A percentile compares a stretch with the other conserved stretches of the same genome.
These are phyloP conservation scores for Oscheius sp. DNA, from an alignment of 1,140 invertebrate species.

Conservation along the genomic window DNA sequence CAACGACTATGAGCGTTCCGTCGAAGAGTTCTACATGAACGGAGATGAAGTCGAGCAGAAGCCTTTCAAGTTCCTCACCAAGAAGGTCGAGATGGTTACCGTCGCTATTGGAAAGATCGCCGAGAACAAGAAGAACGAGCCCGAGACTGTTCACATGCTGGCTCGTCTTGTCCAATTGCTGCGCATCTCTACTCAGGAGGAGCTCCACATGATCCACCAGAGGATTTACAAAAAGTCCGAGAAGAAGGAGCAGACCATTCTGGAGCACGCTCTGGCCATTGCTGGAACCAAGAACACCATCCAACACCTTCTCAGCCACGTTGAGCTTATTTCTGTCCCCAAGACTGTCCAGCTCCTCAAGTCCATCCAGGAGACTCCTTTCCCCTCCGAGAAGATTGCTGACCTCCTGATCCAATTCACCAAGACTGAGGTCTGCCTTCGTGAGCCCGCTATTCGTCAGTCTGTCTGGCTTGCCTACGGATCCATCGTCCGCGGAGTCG, in stretches of 20 bases:
- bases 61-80: conserved; percentile 26
- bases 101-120: conserved; percentile 21
- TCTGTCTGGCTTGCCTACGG: conserved; percentile 28
- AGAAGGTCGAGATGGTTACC: conserved; percentile 26
- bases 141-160: conserved; percentile 30
- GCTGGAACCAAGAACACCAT: conserved; percentile 41
- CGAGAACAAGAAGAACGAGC: conserved; percentile 20
- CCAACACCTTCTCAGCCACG: conserved; percentile 34
- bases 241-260: conserved; percentile 19
- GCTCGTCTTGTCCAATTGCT: conserved; percentile 37
- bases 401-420: conserved; percentile 8
- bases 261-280: conserved; percentile 37
- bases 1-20: conserved; percentile 1
- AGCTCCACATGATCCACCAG: conserved; percentile 36
- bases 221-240: conserved; percentile 28
- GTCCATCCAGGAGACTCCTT: conserved; percentile 17
- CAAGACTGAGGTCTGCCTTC: background rate
- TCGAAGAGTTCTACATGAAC: conserved; percentile 36
- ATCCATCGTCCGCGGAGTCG: conserved; percentile 31
- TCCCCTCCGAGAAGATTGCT: conserved; percentile 21
- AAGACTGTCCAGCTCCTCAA: conserved; percentile 38
- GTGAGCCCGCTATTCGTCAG: conserved; percentile 8
- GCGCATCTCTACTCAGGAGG: conserved; percentile 29
- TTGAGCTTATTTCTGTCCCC: conserved; percentile 12
- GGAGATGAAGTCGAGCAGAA: conserved; percentile 38